Evolutionary conservation across 1,140 invertebrate genomes (phyloP), one percentile per base, ranked within the genome.

Genomic region (Eubasilissa regina): DNA sequence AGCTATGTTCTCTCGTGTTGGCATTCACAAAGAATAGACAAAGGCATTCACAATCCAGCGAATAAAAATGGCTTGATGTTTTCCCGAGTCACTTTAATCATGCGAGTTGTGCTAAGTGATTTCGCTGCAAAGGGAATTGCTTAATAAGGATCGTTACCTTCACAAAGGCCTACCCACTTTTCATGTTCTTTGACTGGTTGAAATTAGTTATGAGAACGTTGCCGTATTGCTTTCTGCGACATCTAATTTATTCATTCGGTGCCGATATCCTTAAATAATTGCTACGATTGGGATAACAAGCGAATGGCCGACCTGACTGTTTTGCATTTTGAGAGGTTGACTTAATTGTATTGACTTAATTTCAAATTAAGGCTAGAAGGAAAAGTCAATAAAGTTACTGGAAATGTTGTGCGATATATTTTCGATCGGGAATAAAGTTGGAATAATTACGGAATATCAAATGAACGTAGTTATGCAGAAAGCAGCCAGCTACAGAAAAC

Each of bases 341-440:
- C 19, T 70, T 70, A 70, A 70, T 70, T 51, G 66, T 70, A 70
- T 70, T 70, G 44, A 70, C 66, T 70, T 70, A 70, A 70, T 70
- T 70, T 70, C 25, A 48, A 70, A 70, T 47, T 4, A 19, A 51
- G 47, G 19, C 15, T 17, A 45, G 19, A 10, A 51, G 47, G 15
- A 51, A 70, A 51, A 70, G 44, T 13, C 66, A 70, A 70, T 70
- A 51, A 70, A 70, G 48, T 70, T 70, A 48, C 48, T 47, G 17
- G 19, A 48, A 70, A 47, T 70, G 45, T 70, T 70, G 48, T 45
- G 48, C 44, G 66, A 70, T 48, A 17, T 70, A 21, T 48, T 70
- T 48, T 70, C 44, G 47, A 70, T 70, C 48, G 21, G 25, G 6
- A 35, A 35, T 35, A 35, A 35, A 35, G 1, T 35, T 35, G 1